A percentile compares a stretch with the other conserved stretches of the same genome.
These are phyloP conservation scores for Rhorus exstirpatorius DNA, from an alignment of 2,888 invertebrate genomes.

Conservation along the genomic window DNA sequence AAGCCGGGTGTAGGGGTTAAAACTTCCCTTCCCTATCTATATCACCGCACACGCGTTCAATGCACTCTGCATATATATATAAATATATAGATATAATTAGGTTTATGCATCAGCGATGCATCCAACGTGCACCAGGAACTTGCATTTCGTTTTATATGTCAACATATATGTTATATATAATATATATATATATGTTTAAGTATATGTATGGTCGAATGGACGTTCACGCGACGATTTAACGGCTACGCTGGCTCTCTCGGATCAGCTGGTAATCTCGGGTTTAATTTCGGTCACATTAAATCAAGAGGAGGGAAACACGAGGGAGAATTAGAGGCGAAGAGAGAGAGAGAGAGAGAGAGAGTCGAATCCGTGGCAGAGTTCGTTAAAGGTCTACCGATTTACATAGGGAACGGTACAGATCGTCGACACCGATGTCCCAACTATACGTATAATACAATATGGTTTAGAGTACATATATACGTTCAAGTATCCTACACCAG, in stretches of 20 bases:
- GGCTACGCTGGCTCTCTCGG: constrained; percentile 74
- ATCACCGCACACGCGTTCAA: constrained; percentile 21
- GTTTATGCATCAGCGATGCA: constrained; percentile 38
- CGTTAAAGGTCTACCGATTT: constrained; percentile 68
- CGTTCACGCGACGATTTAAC: constrained; percentile 80
- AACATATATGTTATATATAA: neutral
- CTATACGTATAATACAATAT: constrained; percentile 19
- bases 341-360: constrained; percentile 59
- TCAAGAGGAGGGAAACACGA: constrained; percentile 71
- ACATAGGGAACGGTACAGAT: constrained; percentile 63
- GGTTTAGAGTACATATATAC: constrained; percentile 27
- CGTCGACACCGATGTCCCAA: constrained; percentile 64
- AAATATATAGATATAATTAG: neutral
- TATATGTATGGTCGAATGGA: constrained; percentile 21
- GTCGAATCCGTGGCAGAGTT: constrained; percentile 55
- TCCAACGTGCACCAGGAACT: constrained; percentile 8
- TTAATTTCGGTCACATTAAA: constrained; percentile 82
- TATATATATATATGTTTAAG: constrained; percentile 59
- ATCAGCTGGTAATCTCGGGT: constrained; percentile 82
- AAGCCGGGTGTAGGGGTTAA: constrained; percentile 53
- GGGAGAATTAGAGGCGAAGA: constrained; percentile 65
- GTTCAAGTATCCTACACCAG: neutral
- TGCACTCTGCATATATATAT: constrained; percentile 26
- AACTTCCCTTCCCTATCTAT: constrained; percentile 31
- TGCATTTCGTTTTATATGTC: constrained; percentile 66